Evolutionary conservation across 1,140 invertebrate species (phyloP).

Genomic region (Matsumurasca onukii): DNA sequence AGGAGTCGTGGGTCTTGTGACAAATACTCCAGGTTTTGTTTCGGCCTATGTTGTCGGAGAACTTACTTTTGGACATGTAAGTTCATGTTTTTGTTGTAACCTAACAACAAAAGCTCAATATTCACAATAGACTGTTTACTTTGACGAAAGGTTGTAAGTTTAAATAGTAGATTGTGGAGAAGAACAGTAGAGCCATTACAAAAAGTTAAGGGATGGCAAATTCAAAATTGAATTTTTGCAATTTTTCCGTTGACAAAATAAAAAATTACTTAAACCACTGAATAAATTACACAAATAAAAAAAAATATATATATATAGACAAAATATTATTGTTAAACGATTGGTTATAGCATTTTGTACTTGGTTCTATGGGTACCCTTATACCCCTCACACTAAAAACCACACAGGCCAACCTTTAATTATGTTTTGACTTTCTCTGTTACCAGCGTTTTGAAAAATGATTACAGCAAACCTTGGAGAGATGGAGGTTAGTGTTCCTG

Average conservation of each 20-base stretch:
- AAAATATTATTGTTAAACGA: too few relatives aligned
- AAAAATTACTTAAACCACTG: too few relatives aligned
- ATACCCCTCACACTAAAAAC: conserved; percentile 1
- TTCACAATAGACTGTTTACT: too few relatives aligned
- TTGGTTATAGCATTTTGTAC: too few relatives aligned
- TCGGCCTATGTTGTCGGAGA: conserved; percentile 60
- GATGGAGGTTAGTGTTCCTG: conserved; percentile 65
- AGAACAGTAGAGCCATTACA: background rate
- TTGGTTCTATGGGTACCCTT: too few relatives aligned
- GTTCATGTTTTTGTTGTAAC: conserved; percentile 40
- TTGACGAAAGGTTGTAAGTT: background rate
- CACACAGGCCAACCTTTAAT: conserved; percentile 16
- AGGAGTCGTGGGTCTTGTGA: conserved; percentile 58
- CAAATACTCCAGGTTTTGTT: conserved; percentile 55
- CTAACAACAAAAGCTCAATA: background rate
- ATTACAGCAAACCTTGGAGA: conserved; percentile 62
- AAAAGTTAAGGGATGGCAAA: background rate
- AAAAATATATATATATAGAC: too few relatives aligned
- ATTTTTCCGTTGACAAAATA: too few relatives aligned
- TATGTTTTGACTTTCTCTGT: too few relatives aligned
- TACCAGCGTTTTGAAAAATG: too few relatives aligned
- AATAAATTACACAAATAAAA: too few relatives aligned
- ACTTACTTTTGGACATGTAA: conserved; percentile 61
- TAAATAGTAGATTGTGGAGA: background rate
- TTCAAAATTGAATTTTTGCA: too few relatives aligned